These are phyloP conservation scores for Sycon ciliatum DNA, from an alignment of 37 sponge, comb jelly and placozoan species.

Conservation along the genomic window DNA sequence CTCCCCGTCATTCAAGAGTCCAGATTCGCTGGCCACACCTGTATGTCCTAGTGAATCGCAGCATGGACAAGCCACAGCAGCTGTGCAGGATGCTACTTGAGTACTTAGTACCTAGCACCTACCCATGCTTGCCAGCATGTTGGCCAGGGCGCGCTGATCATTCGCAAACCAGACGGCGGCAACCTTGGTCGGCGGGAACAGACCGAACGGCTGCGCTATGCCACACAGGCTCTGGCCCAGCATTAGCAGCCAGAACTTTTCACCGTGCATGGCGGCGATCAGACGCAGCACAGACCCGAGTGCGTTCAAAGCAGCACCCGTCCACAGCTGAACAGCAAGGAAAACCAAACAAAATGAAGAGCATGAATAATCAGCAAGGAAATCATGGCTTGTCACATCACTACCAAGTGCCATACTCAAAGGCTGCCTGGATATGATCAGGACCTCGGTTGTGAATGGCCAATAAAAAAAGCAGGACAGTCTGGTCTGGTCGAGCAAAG, in stretches of 20 bases:
- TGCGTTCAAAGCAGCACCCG: conserved; percentile 49
- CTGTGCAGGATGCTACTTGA: too few species aligned
- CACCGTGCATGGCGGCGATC: conserved; percentile 36
- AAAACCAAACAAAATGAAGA: conserved; percentile 1
- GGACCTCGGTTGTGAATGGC: not conserved
- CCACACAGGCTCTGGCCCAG: conserved; percentile 59
- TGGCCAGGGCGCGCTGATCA: conserved; percentile 55
- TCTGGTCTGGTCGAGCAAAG: not conserved
- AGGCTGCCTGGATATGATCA: not conserved
- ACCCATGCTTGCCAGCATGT: conserved; percentile 47
- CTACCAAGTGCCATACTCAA: not conserved
- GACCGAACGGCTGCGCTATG: conserved; percentile 64
- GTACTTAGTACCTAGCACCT: too few species aligned
- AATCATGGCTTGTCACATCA: not conserved
- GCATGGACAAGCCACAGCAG: too few species aligned
- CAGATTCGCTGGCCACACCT: too few species aligned
- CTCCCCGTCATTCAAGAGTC: too few species aligned
- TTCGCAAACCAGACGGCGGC: conserved; percentile 73
- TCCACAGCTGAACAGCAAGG: conserved; percentile 15
- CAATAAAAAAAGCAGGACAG: not conserved
- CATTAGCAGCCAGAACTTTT: conserved; percentile 46
- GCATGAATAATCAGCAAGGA: not conserved
- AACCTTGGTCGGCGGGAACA: conserved; percentile 68
- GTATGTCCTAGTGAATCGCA: too few species aligned
- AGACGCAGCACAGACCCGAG: conserved; percentile 44